Conservation (phyloP, 2,113 vertebrate genomes). For the Phaethornis superciliosus region DNA sequence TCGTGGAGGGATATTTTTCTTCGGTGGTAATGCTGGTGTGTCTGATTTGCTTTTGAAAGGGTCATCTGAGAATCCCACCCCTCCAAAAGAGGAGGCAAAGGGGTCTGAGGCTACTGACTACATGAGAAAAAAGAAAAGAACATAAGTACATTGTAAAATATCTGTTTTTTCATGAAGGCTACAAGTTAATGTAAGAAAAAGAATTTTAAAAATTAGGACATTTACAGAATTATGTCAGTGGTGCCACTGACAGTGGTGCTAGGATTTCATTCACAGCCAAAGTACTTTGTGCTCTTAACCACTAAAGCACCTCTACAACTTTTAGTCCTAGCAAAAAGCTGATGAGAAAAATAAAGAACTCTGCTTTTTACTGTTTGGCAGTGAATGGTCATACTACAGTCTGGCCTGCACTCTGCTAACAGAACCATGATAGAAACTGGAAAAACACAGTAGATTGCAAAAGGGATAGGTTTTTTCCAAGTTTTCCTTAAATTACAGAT, state of each 20-base stretch:
- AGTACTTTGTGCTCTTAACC: neutral
- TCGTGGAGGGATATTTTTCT: conserved; percentile 91
- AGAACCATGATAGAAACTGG: neutral
- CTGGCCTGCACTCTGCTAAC: neutral
- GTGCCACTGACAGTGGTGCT: neutral
- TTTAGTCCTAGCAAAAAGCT: neutral
- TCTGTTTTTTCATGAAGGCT: neutral
- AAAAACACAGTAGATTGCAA: neutral
- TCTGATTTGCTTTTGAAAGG: conserved; percentile 92
- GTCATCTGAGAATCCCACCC: conserved; percentile 88
- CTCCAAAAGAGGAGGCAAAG: conserved; percentile 73
- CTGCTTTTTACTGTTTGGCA: neutral
- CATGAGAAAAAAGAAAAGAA: conserved; percentile 4
- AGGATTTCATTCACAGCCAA: neutral
- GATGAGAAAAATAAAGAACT: neutral
- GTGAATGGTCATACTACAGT: neutral
- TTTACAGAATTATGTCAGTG: neutral
- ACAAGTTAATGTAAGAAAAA: neutral
- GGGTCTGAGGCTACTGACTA: conserved; percentile 75
- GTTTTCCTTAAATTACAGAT: neutral
- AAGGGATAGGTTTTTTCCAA: neutral
- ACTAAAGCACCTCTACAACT: neutral
- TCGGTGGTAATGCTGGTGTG: conserved; percentile 93
- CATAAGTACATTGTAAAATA: neutral
- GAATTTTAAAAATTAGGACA: neutral